A percentile compares a stretch with the other conserved stretches of the same genome.
Conservation (phyloP, 2,888 invertebrate genomes). For the Netelia inedita region DNA sequence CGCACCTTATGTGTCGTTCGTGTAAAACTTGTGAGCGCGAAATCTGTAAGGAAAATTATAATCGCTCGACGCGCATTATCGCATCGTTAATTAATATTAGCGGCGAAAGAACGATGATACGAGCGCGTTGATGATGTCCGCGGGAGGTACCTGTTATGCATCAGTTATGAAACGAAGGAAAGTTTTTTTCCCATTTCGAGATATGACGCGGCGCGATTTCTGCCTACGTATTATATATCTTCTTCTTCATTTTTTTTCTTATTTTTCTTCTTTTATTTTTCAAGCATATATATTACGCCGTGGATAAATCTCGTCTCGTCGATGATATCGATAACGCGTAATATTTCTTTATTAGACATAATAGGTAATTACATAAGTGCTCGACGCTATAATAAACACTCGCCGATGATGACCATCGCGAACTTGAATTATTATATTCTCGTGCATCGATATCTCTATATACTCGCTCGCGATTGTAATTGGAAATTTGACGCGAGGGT, state of each 20-base stretch:
- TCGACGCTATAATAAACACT: neutral
- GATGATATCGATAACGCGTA: neutral
- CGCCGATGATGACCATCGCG: neutral
- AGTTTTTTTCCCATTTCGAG: constrained; percentile 64
- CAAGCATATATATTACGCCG: neutral
- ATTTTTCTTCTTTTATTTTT: neutral
- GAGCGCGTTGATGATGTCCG: constrained; percentile 43
- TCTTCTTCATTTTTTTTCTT: neutral
- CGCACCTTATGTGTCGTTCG: too few species aligned
- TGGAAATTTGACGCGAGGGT: neutral
- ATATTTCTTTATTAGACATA: neutral
- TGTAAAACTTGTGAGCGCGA: neutral
- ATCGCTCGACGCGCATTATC: constrained; percentile 31
- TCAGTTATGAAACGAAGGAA: constrained; percentile 71
- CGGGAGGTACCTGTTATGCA: constrained; percentile 64
- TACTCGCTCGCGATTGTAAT: neutral
- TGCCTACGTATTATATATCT: neutral
- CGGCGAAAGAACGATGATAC: constrained; percentile 33
- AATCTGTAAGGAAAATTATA: constrained; percentile 17
- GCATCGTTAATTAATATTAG: constrained; percentile 40
- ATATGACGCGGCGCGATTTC: constrained; percentile 26
- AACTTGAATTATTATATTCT: constrained; percentile 10
- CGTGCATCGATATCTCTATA: neutral
- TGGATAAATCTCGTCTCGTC: neutral
- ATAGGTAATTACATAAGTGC: neutral